Percentiles rank a stretch among this genome's conserved stretches.
Evolutionary conservation across 2,113 vertebrate genomes (phyloP).

Genomic region (Typhlomys cinereus): DNA sequence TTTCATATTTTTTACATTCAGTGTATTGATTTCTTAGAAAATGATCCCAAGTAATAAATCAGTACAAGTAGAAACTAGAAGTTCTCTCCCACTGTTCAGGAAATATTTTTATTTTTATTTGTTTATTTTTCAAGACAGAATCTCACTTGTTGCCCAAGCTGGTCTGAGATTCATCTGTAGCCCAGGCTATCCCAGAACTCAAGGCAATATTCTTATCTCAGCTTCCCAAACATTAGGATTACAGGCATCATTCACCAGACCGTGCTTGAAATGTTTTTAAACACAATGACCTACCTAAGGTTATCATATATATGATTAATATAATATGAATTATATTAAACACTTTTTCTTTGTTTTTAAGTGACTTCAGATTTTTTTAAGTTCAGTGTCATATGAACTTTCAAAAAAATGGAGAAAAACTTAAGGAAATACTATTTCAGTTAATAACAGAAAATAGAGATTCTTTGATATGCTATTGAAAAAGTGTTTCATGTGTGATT

Average conservation of each 20-base stretch:
- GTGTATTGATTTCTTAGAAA: constrained; percentile 5
- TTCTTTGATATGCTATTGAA: constrained; percentile 5
- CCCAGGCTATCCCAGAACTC: not conserved
- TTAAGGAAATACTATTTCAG: constrained; percentile 38
- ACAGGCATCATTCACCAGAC: not conserved
- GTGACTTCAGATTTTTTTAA: constrained; percentile 8
- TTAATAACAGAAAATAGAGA: not conserved
- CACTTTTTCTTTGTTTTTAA: constrained; percentile 13
- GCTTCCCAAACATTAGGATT: not conserved
- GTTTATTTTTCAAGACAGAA: not conserved
- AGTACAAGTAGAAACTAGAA: constrained; percentile 24
- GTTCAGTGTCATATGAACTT: not conserved
- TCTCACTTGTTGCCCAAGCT: not conserved
- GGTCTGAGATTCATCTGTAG: not conserved
- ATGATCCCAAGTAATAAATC: constrained; percentile 1
- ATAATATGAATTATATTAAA: no score
- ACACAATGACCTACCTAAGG: not conserved
- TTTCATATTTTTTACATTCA: not conserved
- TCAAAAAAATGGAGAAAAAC: constrained; percentile 22
- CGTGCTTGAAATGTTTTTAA: not conserved
- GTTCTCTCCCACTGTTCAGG: not conserved
- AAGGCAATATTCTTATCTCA: not conserved
- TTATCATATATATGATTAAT: no score
- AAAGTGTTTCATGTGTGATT: not conserved
- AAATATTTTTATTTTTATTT: constrained; percentile 11